Base-by-base conservation (phyloP, 2,113 vertebrate genomes). In the Bostrychus sinensis region DNA sequence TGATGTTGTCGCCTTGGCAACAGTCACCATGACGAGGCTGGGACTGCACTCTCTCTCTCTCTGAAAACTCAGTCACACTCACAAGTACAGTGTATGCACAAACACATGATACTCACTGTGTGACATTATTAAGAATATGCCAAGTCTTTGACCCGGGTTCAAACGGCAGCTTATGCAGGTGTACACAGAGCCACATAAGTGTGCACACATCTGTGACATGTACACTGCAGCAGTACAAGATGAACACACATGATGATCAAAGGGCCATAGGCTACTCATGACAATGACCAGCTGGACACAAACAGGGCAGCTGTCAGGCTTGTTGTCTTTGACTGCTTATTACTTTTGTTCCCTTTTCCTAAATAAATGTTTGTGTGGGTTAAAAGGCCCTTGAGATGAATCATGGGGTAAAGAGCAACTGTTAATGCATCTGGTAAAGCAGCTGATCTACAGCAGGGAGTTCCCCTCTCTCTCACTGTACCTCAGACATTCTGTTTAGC, bases 1-100 rank as follows among this genome's bases (percentile, higher is more conserved):
- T 93, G 91, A 93, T 92, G 92, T 92, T 92, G 92, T 93, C 86
- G 88, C 89, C 92, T 89, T 92, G 91, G 92, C 91, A 92, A 93
- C 92, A 91, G 92, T 93, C 91, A 90, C 92, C 92, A 92, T 92
- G 92, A 92, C 91, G 79, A 93, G 89, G 85, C 86, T 85, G 87
- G 88, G 79, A 88, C 89, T 89, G 89, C 81, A 77, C 84, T 78
- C 78, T 70, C 77, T 79, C 67, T 66, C 63, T 62, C 43, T 20
- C 23, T 28, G 13, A 70, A 45, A 75, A 77, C 80, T 79, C 86
- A 63, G 73, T 74, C 83, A 78, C 48, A 54, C 76, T 72, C 82
- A 66, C 78, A 58, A 53, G 37, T 70, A 84, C 72, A 68, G 55
- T 69, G 54, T 62, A 46, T 64, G 32, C 66, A 70, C 42, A 56